Percentiles rank a stretch among this genome's conserved stretches.
Conservation (phyloP, 2,888 invertebrate genomes). For the Harmothoe impar region DNA sequence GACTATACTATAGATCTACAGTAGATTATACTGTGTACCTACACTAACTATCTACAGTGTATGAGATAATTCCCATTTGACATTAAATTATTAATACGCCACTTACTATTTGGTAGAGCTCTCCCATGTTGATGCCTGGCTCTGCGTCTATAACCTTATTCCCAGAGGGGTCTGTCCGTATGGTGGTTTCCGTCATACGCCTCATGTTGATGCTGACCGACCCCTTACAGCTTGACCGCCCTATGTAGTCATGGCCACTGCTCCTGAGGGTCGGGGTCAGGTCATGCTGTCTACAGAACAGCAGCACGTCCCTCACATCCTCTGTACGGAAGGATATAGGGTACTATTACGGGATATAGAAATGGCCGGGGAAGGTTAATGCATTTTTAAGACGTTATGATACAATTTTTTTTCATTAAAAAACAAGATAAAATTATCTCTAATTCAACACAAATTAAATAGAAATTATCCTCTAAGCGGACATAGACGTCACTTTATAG, state of each 20-base stretch:
- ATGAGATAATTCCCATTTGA: too few relatives aligned
- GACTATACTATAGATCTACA: too few relatives aligned
- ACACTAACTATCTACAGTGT: too few relatives aligned
- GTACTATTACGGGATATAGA: neutral
- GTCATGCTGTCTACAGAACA: conserved; percentile 10
- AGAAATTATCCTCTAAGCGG: too few relatives aligned
- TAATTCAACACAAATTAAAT: too few relatives aligned
- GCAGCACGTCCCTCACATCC: conserved; percentile 31
- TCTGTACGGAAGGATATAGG: conserved; percentile 22
- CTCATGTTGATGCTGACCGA: conserved; percentile 33
- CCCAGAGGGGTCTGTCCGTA: neutral
- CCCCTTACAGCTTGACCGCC: conserved; percentile 21
- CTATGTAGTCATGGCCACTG: conserved; percentile 59
- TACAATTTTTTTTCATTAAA: neutral
- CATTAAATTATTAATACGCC: neutral
- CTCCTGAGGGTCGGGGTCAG: neutral
- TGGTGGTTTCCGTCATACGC: neutral
- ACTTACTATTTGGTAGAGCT: conserved; percentile 31
- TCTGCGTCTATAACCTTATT: neutral
- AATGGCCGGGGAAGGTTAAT: neutral
- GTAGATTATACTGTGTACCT: too few relatives aligned
- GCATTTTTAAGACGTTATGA: neutral
- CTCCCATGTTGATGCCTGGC: conserved; percentile 46
- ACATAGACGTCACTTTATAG: too few relatives aligned
- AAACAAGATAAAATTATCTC: too few relatives aligned